Conservation (phyloP, 2,888 invertebrate genomes). For the Lasioglossum zephyrum region DNA sequence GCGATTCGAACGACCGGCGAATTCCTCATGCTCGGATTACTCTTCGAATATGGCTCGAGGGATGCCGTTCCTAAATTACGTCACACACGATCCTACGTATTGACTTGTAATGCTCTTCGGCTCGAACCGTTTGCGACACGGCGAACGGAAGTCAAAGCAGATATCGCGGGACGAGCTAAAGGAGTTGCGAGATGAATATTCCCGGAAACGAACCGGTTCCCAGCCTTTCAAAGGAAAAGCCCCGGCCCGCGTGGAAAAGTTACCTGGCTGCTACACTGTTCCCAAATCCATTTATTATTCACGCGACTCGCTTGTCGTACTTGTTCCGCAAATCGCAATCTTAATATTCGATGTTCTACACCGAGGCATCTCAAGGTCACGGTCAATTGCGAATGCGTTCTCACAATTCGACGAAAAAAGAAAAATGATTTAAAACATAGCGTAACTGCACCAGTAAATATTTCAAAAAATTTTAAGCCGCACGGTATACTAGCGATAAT, state of each 20-base stretch:
- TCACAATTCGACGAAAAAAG: no score
- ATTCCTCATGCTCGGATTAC: neutral
- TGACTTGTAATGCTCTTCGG: neutral
- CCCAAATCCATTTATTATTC: neutral
- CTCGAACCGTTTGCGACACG: slow-evolving; percentile 1
- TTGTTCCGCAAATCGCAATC: neutral
- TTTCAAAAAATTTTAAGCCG: no score
- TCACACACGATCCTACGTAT: slow-evolving; percentile 2
- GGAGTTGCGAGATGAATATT: neutral
- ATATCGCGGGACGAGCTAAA: neutral
- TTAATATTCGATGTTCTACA: neutral
- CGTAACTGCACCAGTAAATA: no score
- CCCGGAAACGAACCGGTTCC: neutral
- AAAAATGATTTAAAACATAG: no score
- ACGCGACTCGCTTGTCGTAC: neutral
- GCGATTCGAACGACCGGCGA: slow-evolving; percentile 1
- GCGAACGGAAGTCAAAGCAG: neutral
- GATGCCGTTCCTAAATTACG: slow-evolving; percentile 2
- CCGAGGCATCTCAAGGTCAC: neutral
- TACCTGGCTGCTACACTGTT: neutral
- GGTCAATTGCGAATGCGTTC: neutral
- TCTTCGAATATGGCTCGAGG: neutral
- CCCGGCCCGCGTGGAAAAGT: neutral
- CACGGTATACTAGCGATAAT: no score
- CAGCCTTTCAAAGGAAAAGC: neutral